Percentiles rank a stretch among this genome's conserved stretches.
Conservation (phyloP, 2,113 vertebrate species). For the Percina caprodes region DNA sequence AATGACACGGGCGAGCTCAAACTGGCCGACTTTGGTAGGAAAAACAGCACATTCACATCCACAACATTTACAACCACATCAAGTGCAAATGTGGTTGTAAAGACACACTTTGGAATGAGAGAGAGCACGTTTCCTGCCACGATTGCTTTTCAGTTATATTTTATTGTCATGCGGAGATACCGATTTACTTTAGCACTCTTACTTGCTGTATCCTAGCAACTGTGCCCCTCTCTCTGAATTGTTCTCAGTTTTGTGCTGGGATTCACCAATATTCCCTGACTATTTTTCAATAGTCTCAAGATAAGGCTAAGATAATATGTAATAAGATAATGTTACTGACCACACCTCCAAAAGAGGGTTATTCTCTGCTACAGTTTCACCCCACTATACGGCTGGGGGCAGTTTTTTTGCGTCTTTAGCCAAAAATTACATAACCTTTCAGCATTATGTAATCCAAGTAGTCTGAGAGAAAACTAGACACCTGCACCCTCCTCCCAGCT, state of each 20-base stretch:
- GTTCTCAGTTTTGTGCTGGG: conserved; percentile 29
- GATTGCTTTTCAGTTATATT: conserved; percentile 44
- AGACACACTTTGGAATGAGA: neutral
- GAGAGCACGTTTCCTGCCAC: neutral
- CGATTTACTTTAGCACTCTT: conserved; percentile 62
- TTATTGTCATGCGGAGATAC: conserved; percentile 46
- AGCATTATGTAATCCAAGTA: too few relatives aligned
- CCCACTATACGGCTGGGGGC: too few relatives aligned
- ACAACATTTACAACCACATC: neutral
- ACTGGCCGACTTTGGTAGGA: conserved; percentile 89
- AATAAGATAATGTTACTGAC: too few relatives aligned
- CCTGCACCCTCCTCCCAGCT: too few relatives aligned
- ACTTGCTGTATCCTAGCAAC: conserved; percentile 77
- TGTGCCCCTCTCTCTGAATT: conserved; percentile 42
- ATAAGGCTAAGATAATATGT: neutral
- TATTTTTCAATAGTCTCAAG: conserved; percentile 14
- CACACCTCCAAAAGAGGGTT: too few relatives aligned
- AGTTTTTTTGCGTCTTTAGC: too few relatives aligned
- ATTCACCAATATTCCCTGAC: conserved; percentile 1
- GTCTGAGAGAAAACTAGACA: too few relatives aligned
- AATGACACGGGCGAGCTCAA: conserved; percentile 87
- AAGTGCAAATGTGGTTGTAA: neutral
- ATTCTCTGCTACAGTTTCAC: neutral
- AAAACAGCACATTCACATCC: neutral
- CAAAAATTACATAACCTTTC: too few relatives aligned